phyloP scores from a whole-genome alignment of 1,140 invertebrate genomes.

The Limonius californicus region DNA sequence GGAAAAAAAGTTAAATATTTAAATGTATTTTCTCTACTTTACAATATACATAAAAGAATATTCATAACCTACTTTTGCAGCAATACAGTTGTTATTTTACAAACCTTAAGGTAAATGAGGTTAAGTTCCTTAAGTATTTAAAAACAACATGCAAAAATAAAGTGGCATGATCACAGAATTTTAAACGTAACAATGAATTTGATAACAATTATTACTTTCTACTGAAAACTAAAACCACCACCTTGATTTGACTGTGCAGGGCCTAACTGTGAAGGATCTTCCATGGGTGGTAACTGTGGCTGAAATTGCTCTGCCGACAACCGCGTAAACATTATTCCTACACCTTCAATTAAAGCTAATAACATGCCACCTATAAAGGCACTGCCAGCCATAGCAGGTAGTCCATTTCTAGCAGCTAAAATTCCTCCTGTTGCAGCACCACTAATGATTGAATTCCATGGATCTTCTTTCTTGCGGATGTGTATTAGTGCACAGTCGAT shows the following conservation, averaged over 20 bases:
- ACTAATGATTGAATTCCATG: conserved; percentile 97
- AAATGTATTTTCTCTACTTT: no score
- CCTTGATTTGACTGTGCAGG: conserved; percentile 22
- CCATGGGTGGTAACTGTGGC: conserved; percentile 66
- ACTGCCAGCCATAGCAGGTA: conserved; percentile 92
- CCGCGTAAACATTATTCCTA: conserved; percentile 89
- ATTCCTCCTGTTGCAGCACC: conserved; percentile 94
- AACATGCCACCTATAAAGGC: conserved; percentile 92
- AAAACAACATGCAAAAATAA: neutral
- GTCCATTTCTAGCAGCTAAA: conserved; percentile 89
- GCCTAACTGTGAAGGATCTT: conserved; percentile 58
- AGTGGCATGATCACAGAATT: neutral
- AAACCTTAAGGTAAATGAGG: no score
- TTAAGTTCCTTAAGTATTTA: neutral
- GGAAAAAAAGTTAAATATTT: no score
- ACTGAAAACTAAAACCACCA: conserved; percentile 1
- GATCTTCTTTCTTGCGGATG: conserved; percentile 94
- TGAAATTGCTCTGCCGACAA: conserved; percentile 87
- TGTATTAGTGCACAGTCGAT: conserved; percentile 96
- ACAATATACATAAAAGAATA: neutral
- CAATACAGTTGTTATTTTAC: neutral
- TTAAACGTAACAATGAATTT: neutral
- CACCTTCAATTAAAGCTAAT: conserved; percentile 93
- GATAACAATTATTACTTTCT: neutral
- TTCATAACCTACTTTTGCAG: neutral